A percentile compares a stretch with the other conserved stretches of the same genome.
phyloP scores from a whole-genome alignment of 2,113 vertebrate genomes.

The Furnarius figulus region DNA sequence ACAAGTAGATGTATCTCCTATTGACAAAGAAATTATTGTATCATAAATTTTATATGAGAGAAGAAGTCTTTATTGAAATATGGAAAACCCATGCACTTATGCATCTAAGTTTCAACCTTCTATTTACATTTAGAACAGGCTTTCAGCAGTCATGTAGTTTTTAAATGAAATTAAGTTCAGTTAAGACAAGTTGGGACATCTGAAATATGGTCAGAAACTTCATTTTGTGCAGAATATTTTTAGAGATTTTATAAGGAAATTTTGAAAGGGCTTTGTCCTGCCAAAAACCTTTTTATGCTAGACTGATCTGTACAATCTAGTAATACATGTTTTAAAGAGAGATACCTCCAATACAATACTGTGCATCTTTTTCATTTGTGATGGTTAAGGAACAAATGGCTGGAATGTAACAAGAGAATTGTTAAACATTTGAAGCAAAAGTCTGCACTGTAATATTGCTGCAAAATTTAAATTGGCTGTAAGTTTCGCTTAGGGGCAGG shows the following conservation, averaged over 20 bases:
- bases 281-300: background rate
- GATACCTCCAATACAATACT: background rate
- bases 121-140: background rate
- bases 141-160: background rate
- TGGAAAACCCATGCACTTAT: background rate
- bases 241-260: background rate
- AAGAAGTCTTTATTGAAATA: background rate
- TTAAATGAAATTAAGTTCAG: background rate
- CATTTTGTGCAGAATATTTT: background rate
- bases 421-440: conserved; percentile 56
- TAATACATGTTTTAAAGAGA: background rate
- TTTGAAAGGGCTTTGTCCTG: background rate
- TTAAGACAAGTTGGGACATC: background rate
- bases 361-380: background rate
- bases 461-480: conserved; percentile 74
- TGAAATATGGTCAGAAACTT: background rate
- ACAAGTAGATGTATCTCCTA: background rate
- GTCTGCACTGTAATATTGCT: conserved; percentile 53
- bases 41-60: conserved; percentile 2
- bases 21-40: background rate
- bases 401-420: background rate
- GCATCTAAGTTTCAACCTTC: background rate
- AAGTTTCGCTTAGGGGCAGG: conserved; percentile 70
- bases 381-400: background rate
- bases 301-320: background rate